Evolutionary conservation across 2,888 invertebrate species (phyloP).

Genomic region (Steinernema hermaphroditum): DNA sequence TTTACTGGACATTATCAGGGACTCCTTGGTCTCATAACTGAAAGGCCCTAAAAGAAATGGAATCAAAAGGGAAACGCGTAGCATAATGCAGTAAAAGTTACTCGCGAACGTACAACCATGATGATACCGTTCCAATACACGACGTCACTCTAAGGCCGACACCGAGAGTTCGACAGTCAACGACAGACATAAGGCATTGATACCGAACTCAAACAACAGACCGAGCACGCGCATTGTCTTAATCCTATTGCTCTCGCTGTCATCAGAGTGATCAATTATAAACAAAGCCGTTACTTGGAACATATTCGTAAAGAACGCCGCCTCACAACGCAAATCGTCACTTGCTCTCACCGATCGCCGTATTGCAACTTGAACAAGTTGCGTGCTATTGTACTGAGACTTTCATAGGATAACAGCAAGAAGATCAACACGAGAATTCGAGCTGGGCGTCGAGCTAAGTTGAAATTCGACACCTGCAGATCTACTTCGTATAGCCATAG

Average conservation of each 20-base stretch:
- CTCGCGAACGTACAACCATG: too few relatives aligned
- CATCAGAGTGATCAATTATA: slow-evolving; percentile 13
- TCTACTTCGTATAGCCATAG: too few relatives aligned
- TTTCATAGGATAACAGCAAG: too few relatives aligned
- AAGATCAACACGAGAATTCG: slow-evolving; percentile 5
- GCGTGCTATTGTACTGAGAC: neutral
- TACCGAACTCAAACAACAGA: slow-evolving; percentile 27
- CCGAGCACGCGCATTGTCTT: slow-evolving; percentile 21
- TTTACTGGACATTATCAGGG: slow-evolving; percentile 39
- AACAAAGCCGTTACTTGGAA: slow-evolving; percentile 4
- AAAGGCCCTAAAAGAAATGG: too few relatives aligned
- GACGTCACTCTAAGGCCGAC: too few relatives aligned
- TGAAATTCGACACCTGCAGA: slow-evolving; percentile 6
- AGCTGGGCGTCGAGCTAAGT: neutral
- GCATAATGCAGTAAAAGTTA: too few relatives aligned
- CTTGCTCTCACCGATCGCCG: too few relatives aligned
- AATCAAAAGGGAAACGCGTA: too few relatives aligned
- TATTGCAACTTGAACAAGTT: neutral
- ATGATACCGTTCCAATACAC: too few relatives aligned
- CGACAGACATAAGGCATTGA: neutral
- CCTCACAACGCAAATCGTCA: neutral
- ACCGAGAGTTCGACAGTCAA: too few relatives aligned
- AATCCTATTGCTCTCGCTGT: slow-evolving; percentile 6
- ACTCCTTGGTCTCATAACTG: too few relatives aligned
- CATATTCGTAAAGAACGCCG: neutral